These are phyloP conservation scores for Eilema caniola DNA, from an alignment of 2,888 invertebrate genomes.

Conservation along the genomic window DNA sequence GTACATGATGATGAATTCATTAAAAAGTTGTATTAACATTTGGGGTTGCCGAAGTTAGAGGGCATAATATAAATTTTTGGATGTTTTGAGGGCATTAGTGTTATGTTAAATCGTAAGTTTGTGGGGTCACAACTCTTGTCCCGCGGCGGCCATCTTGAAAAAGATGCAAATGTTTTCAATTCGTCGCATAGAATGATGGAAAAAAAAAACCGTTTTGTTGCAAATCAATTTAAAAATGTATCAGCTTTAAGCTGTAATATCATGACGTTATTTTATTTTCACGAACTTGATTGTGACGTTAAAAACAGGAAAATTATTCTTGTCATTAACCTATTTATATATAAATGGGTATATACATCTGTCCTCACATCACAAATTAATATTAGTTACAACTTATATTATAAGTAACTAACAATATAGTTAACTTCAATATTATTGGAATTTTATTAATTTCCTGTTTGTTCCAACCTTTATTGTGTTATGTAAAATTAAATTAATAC, in stretches of 20 bases:
- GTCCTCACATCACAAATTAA: slow-evolving; percentile 22
- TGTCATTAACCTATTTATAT: slow-evolving; percentile 31
- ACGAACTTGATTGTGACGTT: not conserved
- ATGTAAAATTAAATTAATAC: slow-evolving; percentile 21
- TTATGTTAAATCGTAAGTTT: too few species aligned
- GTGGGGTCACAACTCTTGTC: too few species aligned
- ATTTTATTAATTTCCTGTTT: slow-evolving; percentile 61
- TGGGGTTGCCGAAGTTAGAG: too few species aligned
- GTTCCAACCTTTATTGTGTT: slow-evolving; percentile 28
- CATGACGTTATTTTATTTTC: not conserved
- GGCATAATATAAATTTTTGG: too few species aligned
- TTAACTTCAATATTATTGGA: slow-evolving; percentile 42
- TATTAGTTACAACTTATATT: slow-evolving; percentile 27
- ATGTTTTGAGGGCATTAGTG: too few species aligned
- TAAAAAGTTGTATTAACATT: not conserved
- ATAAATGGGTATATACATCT: slow-evolving; percentile 26
- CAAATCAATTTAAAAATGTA: too few species aligned
- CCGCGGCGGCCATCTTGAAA: too few species aligned
- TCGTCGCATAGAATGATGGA: too few species aligned
- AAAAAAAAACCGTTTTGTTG: too few species aligned
- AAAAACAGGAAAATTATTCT: slow-evolving; percentile 43
- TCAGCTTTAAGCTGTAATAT: not conserved
- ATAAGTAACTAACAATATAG: slow-evolving; percentile 29
- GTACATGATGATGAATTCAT: not conserved
- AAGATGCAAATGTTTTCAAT: too few species aligned